Percentiles rank a stretch among this genome's conserved stretches.
phyloP scores from a whole-genome alignment of 2,888 invertebrate genomes.

The Blomia tropicalis region DNA sequence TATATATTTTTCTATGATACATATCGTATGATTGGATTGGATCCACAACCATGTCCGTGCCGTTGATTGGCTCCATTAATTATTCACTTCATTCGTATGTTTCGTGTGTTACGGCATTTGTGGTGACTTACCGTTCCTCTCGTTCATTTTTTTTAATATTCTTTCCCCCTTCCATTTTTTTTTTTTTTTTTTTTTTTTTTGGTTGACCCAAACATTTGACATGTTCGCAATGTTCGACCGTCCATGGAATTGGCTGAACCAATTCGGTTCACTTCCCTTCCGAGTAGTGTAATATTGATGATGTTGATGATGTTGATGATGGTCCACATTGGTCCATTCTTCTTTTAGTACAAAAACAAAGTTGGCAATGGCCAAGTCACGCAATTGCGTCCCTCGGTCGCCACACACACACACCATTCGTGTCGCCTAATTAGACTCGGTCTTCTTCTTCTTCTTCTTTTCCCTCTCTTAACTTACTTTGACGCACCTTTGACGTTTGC shows the following conservation, averaged over 20 bases:
- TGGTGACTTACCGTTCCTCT: conserved; percentile 1
- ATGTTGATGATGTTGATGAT: no score
- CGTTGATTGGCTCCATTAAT: conserved; percentile 12
- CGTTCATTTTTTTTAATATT: no score
- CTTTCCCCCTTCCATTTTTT: not conserved
- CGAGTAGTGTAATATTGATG: no score
- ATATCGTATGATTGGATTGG: not conserved
- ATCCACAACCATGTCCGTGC: not conserved
- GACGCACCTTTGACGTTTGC: not conserved
- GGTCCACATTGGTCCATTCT: no score
- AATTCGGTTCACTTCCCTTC: no score
- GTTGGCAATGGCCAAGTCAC: not conserved
- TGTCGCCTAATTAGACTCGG: not conserved
- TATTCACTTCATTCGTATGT: not conserved
- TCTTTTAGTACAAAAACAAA: no score
- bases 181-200: no score
- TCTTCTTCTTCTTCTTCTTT: no score
- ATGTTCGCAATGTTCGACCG: not conserved
- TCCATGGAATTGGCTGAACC: not conserved
- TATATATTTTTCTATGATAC: no score
- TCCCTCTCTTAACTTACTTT: no score
- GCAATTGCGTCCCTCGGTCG: not conserved
- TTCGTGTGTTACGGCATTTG: not conserved
- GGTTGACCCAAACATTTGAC: not conserved
- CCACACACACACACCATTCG: not conserved